phyloP scores from a whole-genome alignment of 2,113 vertebrate species.

The Myiozetetes cayanensis region DNA sequence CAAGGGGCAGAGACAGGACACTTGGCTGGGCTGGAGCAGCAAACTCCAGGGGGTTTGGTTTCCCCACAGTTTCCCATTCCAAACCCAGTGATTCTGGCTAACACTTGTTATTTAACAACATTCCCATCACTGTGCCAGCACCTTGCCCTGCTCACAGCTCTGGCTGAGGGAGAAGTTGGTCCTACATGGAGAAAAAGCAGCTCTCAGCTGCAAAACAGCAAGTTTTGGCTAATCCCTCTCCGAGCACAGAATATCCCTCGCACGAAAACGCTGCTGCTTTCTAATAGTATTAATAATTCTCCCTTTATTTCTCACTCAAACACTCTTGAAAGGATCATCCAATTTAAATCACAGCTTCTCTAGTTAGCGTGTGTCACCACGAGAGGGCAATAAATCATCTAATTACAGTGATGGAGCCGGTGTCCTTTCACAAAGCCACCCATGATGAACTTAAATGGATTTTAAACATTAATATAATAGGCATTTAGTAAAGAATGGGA shows the following conservation, averaged over 20 bases:
- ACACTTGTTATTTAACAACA: rapidly evolving
- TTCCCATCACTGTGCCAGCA: not conserved
- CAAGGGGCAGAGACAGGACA: rapidly evolving
- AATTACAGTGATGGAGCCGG: conserved; percentile 54
- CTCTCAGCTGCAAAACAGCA: not conserved
- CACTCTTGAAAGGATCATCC: conserved; percentile 58
- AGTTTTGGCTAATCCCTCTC: conserved; percentile 46
- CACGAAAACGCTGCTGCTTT: not conserved
- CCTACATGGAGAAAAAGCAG: rapidly evolving
- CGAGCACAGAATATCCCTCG: not conserved
- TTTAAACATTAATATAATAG: conserved; percentile 71
- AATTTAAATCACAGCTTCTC: conserved; percentile 70
- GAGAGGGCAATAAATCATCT: conserved; percentile 77
- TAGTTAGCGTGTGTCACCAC: conserved; percentile 58
- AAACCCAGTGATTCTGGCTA: not conserved
- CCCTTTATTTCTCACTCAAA: conserved; percentile 57
- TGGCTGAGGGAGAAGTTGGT: not conserved
- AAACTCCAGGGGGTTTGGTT: not conserved
- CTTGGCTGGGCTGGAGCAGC: not conserved
- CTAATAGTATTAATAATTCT: conserved; percentile 52
- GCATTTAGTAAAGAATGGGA: conserved; percentile 64
- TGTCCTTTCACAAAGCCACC: conserved; percentile 38
- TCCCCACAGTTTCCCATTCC: rapidly evolving
- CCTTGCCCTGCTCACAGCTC: not conserved
- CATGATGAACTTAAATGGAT: conserved; percentile 68